phyloP scores from a whole-genome alignment of 2,888 invertebrate species.

The Thyatira batis region DNA sequence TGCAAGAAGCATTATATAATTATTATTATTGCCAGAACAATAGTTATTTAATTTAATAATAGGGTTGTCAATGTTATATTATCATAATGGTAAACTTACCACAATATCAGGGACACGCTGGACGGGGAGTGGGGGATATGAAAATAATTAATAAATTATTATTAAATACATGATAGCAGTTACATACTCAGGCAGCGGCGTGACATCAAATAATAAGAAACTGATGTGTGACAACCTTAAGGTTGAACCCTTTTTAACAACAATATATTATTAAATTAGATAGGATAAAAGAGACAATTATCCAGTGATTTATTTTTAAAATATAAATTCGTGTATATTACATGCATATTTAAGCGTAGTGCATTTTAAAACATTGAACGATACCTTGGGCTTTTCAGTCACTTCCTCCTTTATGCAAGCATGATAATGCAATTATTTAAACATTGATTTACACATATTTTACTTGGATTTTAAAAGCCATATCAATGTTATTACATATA shows the following conservation, averaged over 20 bases:
- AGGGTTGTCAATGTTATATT: constrained; percentile 4
- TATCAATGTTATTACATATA: too few species aligned
- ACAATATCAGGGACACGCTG: constrained; percentile 73
- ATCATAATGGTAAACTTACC: constrained; percentile 45
- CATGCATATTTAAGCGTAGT: not conserved
- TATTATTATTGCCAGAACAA: not conserved
- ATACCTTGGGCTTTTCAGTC: constrained; percentile 41
- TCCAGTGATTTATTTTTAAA: too few species aligned
- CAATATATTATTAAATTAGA: too few species aligned
- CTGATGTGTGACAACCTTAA: not conserved
- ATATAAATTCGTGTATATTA: not conserved
- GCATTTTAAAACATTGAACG: not conserved
- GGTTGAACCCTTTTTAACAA: too few species aligned
- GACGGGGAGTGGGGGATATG: constrained; percentile 47
- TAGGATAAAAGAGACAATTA: too few species aligned
- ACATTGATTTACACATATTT: too few species aligned
- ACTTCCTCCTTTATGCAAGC: constrained; percentile 44
- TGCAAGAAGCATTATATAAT: not conserved
- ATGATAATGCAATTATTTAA: not conserved
- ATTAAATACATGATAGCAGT: constrained; percentile 17
- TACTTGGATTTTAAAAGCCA: too few species aligned
- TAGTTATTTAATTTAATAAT: not conserved
- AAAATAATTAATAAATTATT: constrained; percentile 46
- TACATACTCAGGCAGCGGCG: constrained; percentile 8
- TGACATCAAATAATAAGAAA: not conserved